phyloP scores from a whole-genome alignment of 2,888 invertebrate genomes.

The Empis livida region DNA sequence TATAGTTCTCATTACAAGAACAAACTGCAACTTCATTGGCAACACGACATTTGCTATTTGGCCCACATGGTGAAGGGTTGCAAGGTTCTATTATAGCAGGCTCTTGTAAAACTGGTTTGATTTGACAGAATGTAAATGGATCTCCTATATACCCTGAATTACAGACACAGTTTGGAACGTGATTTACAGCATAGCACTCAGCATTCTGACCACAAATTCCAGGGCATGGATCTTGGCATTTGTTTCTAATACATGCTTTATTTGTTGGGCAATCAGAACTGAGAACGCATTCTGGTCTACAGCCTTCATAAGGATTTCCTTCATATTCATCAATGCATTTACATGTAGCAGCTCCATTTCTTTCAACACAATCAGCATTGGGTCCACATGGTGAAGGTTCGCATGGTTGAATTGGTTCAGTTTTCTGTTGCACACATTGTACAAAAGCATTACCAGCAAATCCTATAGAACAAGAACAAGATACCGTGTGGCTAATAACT shows the following conservation, averaged over 20 bases:
- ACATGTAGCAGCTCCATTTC: conserved; percentile 68
- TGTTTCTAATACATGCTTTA: conserved; percentile 68
- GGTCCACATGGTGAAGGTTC: conserved; percentile 79
- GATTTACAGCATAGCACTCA: conserved; percentile 71
- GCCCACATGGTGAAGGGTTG: conserved; percentile 66
- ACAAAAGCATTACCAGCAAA: conserved; percentile 74
- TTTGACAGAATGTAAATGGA: conserved; percentile 47
- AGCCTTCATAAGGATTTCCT: conserved; percentile 77
- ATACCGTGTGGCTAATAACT: conserved; percentile 66
- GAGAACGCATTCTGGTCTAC: conserved; percentile 75
- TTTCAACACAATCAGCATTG: conserved; percentile 64
- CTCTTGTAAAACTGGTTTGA: conserved; percentile 20
- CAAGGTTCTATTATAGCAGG: conserved; percentile 42
- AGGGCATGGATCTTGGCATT: conserved; percentile 76
- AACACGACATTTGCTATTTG: conserved; percentile 63
- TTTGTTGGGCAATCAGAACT: conserved; percentile 75
- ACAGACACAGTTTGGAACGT: conserved; percentile 76
- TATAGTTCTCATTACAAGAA: conserved; percentile 57
- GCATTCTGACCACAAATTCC: conserved; percentile 74
- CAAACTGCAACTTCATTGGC: conserved; percentile 62
- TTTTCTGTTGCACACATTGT: conserved; percentile 46
- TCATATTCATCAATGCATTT: conserved; percentile 67
- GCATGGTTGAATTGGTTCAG: conserved; percentile 53
- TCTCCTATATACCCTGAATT: conserved; percentile 58
- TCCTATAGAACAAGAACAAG: conserved; percentile 63